Evolutionary conservation across 1,140 invertebrate genomes (phyloP).

Genomic region (Conopomorpha cramerella): DNA sequence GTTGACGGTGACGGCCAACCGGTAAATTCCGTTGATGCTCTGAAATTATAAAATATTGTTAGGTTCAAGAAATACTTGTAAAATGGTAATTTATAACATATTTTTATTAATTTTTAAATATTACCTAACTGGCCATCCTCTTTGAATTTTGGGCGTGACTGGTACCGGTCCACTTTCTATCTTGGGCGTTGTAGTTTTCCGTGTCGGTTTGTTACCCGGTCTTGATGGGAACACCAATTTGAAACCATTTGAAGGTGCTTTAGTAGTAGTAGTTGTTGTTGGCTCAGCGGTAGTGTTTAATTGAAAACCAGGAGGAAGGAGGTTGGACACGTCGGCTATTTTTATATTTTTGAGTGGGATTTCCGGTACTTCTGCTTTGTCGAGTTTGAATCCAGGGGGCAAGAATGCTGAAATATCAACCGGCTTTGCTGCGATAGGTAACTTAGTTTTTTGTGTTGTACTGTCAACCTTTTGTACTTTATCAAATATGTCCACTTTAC

Average conservation of each 20-base stretch:
- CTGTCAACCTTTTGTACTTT: constrained; percentile 64
- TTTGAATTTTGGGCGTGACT: constrained; percentile 71
- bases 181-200: constrained; percentile 66
- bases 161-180: constrained; percentile 27
- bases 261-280: constrained; percentile 24
- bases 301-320: constrained; percentile 68
- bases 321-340: constrained; percentile 59
- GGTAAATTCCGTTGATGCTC: constrained; percentile 85
- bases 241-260: constrained; percentile 54
- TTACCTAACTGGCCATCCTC: constrained; percentile 80
- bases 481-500: constrained; percentile 24
- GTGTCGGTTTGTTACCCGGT: constrained; percentile 69
- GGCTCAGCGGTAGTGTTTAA: constrained; percentile 24
- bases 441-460: constrained; percentile 51
- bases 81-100: too few relatives aligned
- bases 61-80: too few relatives aligned
- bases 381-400: constrained; percentile 64
- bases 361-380: constrained; percentile 18
- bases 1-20: constrained; percentile 86
- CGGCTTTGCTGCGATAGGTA: too few relatives aligned
- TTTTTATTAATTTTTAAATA: too few relatives aligned
- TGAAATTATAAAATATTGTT: too few relatives aligned
- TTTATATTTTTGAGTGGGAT: constrained; percentile 47
- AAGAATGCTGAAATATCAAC: constrained; percentile 66
- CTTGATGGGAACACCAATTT: constrained; percentile 81